Evolutionary conservation across 2,888 invertebrate species (phyloP), one percentile per base, ranked within the genome.

Genomic region (Metacarcinus magister): DNA sequence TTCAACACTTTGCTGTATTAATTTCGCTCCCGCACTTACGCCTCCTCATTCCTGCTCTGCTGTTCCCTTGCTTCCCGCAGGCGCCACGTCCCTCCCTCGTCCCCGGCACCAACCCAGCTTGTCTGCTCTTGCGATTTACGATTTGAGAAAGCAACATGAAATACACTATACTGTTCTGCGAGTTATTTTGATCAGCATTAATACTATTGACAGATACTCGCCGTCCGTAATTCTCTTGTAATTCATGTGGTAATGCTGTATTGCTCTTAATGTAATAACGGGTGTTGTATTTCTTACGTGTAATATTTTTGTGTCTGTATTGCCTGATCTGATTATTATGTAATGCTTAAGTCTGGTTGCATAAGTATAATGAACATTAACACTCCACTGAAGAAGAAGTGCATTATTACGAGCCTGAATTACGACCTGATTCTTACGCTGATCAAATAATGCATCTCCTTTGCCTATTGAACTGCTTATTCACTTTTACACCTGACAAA

Each of bases 271-370:
- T 82, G 28, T 82, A 82, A 82, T 82, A 82, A 32, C 82, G 5
- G 32, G 32, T 4, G 82, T 8, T 28, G 82, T 82, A 82, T 82
- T 82, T 82, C 82, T 82, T 82, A 82, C 82, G 82, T 28, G 82
- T 82, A 82, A 82, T 82, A 82, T 82, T 82, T 82, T 82, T 82
- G 32, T 32, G 32, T 32, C 32, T 7, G 82, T 82, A 82, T 32
- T 32, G 28, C 82, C 32, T 82, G 82, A 82, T 28, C 82, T 82
- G 82, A 82, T 82, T 82, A 82, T 67, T 82, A 82, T 82, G 82
- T 82, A 28, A 82, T 82, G 82, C 10, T 82, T 10, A 82, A 32
- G 82, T 28, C 82, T 32, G 28, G 82, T 82, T 82, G 28, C 82
- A 28, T 32, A 13, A 13, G 82, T 82, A 32, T 82, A 32, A 82